Conservation (phyloP, 2,888 invertebrate species). For the Cantharis rufa region DNA sequence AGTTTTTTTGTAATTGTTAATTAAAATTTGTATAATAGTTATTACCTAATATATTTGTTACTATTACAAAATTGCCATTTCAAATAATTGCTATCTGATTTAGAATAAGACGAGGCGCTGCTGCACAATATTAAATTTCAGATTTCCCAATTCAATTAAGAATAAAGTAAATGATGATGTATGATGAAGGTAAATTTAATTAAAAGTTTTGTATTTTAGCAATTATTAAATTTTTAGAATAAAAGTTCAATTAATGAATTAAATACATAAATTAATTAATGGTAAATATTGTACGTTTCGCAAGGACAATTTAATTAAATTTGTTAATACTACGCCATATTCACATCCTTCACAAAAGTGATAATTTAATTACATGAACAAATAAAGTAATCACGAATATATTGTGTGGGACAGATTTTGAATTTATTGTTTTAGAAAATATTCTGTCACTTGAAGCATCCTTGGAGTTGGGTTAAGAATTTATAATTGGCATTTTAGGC, state of each 20-base stretch:
- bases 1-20: neutral
- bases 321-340: neutral
- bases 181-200: slow-evolving; percentile 24
- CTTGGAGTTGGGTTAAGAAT: neutral
- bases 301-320: neutral
- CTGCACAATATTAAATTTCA: slow-evolving; percentile 15
- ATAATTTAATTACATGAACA: neutral
- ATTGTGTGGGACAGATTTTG: neutral
- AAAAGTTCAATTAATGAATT: slow-evolving; percentile 24
- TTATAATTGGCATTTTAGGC: too few species aligned
- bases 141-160: slow-evolving; percentile 26
- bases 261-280: slow-evolving; percentile 2
- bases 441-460: neutral
- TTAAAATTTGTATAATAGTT: neutral
- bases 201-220: slow-evolving; percentile 24
- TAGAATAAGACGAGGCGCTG: neutral
- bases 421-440: neutral
- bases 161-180: slow-evolving; percentile 22
- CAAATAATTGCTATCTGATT: neutral
- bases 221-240: slow-evolving; percentile 12
- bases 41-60: neutral
- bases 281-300: neutral
- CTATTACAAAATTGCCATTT: too few species aligned
- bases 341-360: neutral
- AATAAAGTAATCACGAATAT: neutral